Percentiles rank a stretch among this genome's conserved stretches.
phyloP scores from a whole-genome alignment of 2,113 vertebrate species.

The Gambusia affinis region DNA sequence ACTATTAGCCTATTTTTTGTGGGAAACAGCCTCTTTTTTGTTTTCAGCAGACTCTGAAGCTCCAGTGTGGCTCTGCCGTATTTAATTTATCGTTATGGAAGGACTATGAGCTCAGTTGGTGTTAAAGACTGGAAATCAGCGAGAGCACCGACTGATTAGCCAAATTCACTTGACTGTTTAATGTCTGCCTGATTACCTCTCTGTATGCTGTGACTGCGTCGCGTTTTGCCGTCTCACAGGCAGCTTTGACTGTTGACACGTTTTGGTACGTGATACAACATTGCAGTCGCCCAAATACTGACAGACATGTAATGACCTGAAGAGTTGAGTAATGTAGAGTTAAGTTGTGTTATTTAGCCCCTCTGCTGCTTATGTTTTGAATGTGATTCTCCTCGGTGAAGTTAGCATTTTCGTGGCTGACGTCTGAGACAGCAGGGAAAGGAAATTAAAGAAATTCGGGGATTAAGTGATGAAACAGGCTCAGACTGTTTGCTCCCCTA shows the following conservation, averaged over 20 bases:
- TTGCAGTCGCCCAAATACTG: background rate
- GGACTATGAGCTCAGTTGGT: background rate
- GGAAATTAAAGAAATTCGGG: constrained; percentile 16
- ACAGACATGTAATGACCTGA: background rate
- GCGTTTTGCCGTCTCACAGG: background rate
- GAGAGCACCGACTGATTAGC: constrained; percentile 11
- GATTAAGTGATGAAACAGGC: constrained; percentile 39
- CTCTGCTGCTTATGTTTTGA: background rate
- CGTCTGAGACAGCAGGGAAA: constrained; percentile 5
- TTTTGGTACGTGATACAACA: background rate
- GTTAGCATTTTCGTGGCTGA: background rate
- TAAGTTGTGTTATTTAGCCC: background rate
- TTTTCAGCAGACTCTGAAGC: too few relatives aligned
- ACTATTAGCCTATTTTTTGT: too few relatives aligned
- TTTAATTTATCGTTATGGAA: too few relatives aligned
- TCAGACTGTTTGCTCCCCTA: constrained; percentile 3
- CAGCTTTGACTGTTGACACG: background rate
- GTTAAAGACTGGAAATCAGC: constrained; percentile 14
- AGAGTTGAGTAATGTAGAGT: background rate
- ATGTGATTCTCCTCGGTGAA: constrained; percentile 3
- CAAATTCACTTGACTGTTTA: constrained; percentile 7
- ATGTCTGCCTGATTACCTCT: constrained; percentile 13
- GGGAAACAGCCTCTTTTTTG: too few relatives aligned
- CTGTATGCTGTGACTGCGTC: background rate
- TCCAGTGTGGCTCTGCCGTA: too few relatives aligned